Evolutionary conservation across 2,113 vertebrate species (phyloP), one percentile per base, ranked within the genome.

Genomic region (Eulemur rufifrons): DNA sequence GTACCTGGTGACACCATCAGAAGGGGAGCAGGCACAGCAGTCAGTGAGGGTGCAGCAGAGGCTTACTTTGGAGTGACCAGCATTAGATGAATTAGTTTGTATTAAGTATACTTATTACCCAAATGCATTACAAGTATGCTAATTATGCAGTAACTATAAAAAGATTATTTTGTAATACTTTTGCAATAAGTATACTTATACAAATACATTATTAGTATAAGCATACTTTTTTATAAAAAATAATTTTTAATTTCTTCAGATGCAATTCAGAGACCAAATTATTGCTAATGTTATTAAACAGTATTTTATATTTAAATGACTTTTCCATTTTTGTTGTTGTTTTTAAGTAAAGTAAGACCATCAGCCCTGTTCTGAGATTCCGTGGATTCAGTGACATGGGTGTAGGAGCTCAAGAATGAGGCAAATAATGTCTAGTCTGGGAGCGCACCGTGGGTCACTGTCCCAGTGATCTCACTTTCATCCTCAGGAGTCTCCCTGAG

Each of bases 191-290:
- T 76, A 47, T 76, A 76, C 73, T 76, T 17, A 42, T 8, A 25
- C 39, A 27, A 45, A 74, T 29, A 74, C 8, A 76, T 32, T 76
- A 32, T 29, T 76, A 76, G 32, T 76, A 76, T 32, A 76, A 47
- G 45, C 18, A 47, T 76, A 76, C 73, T 32, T 76, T 76, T 47
- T 47, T 18, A 29, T 47, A 47, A 17, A n/a, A 69, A 73, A 71
- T 69, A 59, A 42, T 74, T 81, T 82, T 27, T 86, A 42, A 90
- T 95, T 95, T 86, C n/a, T 74, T 95, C 20, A 87, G 59, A 84
- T 87, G 77, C 32, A 90, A 56, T 73, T 92, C 86, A 37, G 45
- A 86, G 66, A 74, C 32, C 27, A 77, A 89, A 87, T 95, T 74
- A 45, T 78, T 91, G 45, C 6, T 81, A 61, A 66, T 69, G 69